Evolutionary conservation across 2,113 vertebrate species (phyloP).

Genomic region (Stigmatopora argus): DNA sequence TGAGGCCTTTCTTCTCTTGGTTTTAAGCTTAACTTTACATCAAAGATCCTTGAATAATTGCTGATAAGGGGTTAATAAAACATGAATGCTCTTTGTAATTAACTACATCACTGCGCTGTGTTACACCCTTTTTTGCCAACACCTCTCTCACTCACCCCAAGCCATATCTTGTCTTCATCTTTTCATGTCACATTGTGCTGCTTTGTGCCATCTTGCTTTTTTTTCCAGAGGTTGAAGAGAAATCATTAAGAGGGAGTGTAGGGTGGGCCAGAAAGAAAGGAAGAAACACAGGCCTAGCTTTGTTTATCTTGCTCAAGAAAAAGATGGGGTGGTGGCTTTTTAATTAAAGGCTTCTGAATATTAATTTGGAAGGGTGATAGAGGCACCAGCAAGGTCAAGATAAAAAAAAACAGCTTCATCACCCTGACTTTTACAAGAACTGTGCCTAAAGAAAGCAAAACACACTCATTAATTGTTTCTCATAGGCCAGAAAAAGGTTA

Average conservation of each 20-base stretch:
- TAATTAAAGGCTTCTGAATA: slow-evolving; percentile 71
- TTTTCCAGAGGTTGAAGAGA: slow-evolving; percentile 57
- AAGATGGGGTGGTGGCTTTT: slow-evolving; percentile 60
- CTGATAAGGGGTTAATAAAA: slow-evolving; percentile 85
- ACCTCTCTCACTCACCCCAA: slow-evolving; percentile 66
- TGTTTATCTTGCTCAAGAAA: slow-evolving; percentile 64
- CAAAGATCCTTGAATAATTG: slow-evolving; percentile 82
- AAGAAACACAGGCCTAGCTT: slow-evolving; percentile 67
- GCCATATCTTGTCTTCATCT: slow-evolving; percentile 70
- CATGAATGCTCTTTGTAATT: slow-evolving; percentile 81
- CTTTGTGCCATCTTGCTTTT: slow-evolving; percentile 57
- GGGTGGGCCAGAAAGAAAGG: slow-evolving; percentile 69
- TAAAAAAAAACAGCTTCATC: slow-evolving; percentile 64
- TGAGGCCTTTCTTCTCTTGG: slow-evolving; percentile 58
- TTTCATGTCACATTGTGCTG: slow-evolving; percentile 70
- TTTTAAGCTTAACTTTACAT: slow-evolving; percentile 83
- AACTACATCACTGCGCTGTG: slow-evolving; percentile 66
- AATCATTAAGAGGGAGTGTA: slow-evolving; percentile 68
- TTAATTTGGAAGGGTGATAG: slow-evolving; percentile 71
- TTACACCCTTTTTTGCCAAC: slow-evolving; percentile 43
- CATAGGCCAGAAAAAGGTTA: slow-evolving; percentile 39
- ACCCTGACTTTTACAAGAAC: slow-evolving; percentile 65
- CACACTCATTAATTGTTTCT: slow-evolving; percentile 66
- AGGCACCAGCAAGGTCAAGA: slow-evolving; percentile 70
- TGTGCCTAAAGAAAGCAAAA: slow-evolving; percentile 67